Evolutionary conservation across 2,888 invertebrate genomes (phyloP), one percentile per base, ranked within the genome.

Genomic region (Paralinhomoeus sp.): DNA sequence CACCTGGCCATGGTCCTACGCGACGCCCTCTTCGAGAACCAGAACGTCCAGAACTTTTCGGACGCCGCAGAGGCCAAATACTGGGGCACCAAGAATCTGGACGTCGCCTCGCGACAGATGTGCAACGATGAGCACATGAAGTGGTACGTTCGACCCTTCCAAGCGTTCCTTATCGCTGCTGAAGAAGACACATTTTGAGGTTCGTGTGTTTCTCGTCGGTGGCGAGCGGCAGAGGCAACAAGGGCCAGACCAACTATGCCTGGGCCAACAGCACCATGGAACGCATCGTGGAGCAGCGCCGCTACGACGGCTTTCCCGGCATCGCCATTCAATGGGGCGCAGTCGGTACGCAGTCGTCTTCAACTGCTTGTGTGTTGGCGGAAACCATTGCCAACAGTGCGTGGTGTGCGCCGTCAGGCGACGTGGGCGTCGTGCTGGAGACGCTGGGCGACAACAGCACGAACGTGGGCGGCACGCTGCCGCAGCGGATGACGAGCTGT

Each of bases 301-400:
- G 77, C 64, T 71, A 71, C n/a, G 76, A 75, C 56, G 84, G 85
- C 38, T 70, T 85, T 50, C 83, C 84, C 23, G 87, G 70, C 41
- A 42, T 43, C n/a, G 83, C 87, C 23, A 80, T 91, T 55, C 89
- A 91, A 66, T 91, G 91, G 91, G 91, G 91, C 51, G 89, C 87
- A 45, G 80, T 91, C 57, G 89, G 85, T 43, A n/a, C n/a, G 89
- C 91, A 9, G 47, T 47, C 24, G 91, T 89, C 39, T 71, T 89
- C 43, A 73, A 89, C 45, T 65, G 79, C 57, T n/a, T n/a, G n/a
- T n/a, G n/a, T 15, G 12, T 31, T 15, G 31, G 31, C 31, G 50
- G 83, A 84, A 24, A 87, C 69, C n/a, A n/a, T n/a, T n/a, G n/a
- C n/a, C n/a, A n/a, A n/a, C n/a, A n/a, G n/a, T n/a, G n/a, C n/a